Conservation (phyloP, 2,797 vertebrate genomes). For the Tapirus indicus region DNA sequence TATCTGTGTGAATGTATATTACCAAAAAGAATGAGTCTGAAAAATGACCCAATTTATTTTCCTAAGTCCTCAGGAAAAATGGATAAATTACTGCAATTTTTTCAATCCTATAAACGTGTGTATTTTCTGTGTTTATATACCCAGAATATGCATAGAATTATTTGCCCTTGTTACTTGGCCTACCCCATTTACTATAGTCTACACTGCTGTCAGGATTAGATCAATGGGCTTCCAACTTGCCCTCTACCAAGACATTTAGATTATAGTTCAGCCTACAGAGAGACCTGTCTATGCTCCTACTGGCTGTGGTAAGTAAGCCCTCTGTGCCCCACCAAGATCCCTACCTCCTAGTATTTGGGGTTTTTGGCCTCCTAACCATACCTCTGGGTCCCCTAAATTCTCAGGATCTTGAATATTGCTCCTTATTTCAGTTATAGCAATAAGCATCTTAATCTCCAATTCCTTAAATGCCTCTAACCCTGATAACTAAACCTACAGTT, state of each 20-base stretch:
- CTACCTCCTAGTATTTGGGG: neutral
- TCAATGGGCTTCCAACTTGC: neutral
- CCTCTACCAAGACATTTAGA: neutral
- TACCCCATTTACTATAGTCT: neutral
- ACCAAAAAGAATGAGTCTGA: neutral
- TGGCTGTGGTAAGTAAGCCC: neutral
- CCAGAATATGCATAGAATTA: neutral
- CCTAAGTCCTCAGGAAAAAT: neutral
- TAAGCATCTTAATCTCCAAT: neutral
- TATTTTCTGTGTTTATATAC: neutral
- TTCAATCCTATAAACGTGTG: neutral
- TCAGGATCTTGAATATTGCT: neutral
- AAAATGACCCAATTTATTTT: slow-evolving; percentile 33
- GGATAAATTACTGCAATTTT: neutral
- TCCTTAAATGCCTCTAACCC: neutral
- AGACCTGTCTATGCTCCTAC: neutral
- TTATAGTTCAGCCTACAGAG: neutral
- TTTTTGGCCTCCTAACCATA: neutral
- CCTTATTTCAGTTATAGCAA: neutral
- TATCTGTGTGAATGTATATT: neutral
- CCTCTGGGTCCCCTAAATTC: neutral
- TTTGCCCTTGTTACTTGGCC: neutral
- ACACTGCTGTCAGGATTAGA: neutral
- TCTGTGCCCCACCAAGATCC: neutral
- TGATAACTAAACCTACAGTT: neutral